These are phyloP conservation scores for Semicossyphus pulcher DNA, from an alignment of 2,113 vertebrate species.

Conservation along the genomic window DNA sequence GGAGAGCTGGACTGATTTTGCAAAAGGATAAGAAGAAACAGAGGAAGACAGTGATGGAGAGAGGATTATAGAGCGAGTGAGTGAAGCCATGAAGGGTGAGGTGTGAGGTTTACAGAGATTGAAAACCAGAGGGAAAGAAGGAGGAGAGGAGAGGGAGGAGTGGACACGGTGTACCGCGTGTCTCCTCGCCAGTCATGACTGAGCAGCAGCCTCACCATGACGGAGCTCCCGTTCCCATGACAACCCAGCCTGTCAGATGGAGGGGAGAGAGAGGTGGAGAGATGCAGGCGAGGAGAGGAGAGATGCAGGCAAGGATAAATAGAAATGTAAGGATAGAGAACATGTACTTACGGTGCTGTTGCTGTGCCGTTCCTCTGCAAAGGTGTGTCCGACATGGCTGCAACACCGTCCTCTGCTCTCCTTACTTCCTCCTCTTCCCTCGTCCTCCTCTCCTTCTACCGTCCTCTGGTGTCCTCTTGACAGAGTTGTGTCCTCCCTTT, in stretches of 20 bases:
- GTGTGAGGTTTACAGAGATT: constrained; percentile 32
- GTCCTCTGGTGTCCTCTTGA: constrained; percentile 41
- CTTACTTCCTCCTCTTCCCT: constrained; percentile 21
- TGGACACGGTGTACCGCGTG: constrained; percentile 70
- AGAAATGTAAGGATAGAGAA: constrained; percentile 9
- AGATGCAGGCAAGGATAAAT: constrained; percentile 28
- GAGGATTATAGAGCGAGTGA: background rate
- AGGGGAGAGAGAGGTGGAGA: constrained; percentile 38
- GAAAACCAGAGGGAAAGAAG: constrained; percentile 22
- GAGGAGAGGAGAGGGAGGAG: constrained; percentile 55
- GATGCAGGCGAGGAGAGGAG: constrained; percentile 34
- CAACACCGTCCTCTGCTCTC: constrained; percentile 47
- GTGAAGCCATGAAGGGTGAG: background rate
- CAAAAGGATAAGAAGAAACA: background rate
- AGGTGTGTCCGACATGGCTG: constrained; percentile 79
- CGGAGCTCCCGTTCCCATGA: constrained; percentile 77
- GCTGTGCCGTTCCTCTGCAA: constrained; percentile 74
- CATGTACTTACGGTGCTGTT: constrained; percentile 70
- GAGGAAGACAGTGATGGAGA: background rate
- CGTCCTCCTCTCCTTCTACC: constrained; percentile 26
- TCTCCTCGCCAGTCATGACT: constrained; percentile 78
- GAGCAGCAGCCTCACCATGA: constrained; percentile 79
- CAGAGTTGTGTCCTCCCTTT: constrained; percentile 54
- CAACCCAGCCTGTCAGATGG: constrained; percentile 77
- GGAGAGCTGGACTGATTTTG: background rate